Evolutionary conservation across 2,113 vertebrate genomes (phyloP).

Genomic region (Vidua macroura): DNA sequence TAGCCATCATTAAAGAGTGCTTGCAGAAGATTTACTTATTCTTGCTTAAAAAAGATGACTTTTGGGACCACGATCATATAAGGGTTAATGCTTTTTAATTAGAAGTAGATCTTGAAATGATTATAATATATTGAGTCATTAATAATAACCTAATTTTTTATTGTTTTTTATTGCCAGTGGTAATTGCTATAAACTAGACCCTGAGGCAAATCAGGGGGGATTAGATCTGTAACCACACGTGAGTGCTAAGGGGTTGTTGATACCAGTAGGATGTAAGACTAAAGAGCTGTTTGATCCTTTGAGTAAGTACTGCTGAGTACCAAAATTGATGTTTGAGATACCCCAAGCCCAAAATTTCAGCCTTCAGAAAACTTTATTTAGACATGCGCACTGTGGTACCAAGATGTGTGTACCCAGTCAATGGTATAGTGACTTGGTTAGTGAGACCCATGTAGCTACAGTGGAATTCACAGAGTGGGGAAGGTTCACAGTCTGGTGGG

Average conservation of each 20-base stretch:
- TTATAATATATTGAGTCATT: neutral
- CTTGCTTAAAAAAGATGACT: neutral
- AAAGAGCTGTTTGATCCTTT: neutral
- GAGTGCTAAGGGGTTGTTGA: neutral
- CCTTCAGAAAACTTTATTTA: neutral
- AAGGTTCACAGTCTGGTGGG: neutral
- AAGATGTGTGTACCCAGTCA: neutral
- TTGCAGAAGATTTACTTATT: conserved; percentile 31
- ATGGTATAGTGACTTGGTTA: neutral
- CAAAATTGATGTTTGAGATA: neutral
- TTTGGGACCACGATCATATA: neutral
- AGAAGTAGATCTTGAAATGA: neutral
- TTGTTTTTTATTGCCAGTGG: neutral
- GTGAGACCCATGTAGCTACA: neutral
- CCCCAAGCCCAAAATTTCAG: neutral
- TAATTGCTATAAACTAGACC: neutral
- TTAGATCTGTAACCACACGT: neutral
- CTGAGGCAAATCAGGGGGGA: neutral
- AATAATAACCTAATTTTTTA: neutral
- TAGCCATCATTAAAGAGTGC: conserved; percentile 55
- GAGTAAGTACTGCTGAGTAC: neutral
- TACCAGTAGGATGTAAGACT: neutral
- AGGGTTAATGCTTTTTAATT: neutral
- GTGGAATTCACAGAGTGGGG: neutral
- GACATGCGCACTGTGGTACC: neutral